Conservation (phyloP, 2,888 invertebrate genomes). For the Tribolium freemani region DNA sequence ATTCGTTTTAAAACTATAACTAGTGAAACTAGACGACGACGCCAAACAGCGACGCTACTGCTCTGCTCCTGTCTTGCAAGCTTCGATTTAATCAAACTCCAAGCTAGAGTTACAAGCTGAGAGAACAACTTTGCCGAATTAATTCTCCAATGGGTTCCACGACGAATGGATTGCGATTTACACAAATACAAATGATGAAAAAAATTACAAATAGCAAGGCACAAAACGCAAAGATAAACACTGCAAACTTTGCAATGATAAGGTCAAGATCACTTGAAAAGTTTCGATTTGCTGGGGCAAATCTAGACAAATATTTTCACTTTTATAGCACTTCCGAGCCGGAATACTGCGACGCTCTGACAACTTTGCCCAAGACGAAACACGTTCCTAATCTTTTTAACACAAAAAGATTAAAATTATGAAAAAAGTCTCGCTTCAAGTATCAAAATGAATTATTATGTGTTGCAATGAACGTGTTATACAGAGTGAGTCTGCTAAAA, state of each 20-base stretch:
- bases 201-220: background rate
- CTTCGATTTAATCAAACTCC: conserved; percentile 35
- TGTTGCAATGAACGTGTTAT: too few species aligned
- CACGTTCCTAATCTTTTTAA: too few species aligned
- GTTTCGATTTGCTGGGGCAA: background rate
- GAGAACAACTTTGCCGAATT: conserved; percentile 5
- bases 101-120: background rate
- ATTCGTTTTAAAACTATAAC: conserved; percentile 26
- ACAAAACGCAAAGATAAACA: background rate
- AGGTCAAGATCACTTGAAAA: background rate
- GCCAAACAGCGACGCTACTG: conserved; percentile 7
- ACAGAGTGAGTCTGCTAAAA: too few species aligned
- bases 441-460: too few species aligned
- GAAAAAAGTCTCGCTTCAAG: too few species aligned
- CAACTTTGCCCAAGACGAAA: too few species aligned
- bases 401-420: too few species aligned
- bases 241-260: background rate
- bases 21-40: conserved; percentile 23
- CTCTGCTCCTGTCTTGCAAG: conserved; percentile 5
- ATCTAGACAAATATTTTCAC: background rate
- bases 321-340: too few species aligned
- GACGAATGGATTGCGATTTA: background rate
- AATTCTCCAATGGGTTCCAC: background rate
- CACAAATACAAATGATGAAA: background rate
- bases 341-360: too few species aligned